Evolutionary conservation across 1,140 invertebrate genomes (phyloP).

Genomic region (Lepidurus arcticus): DNA sequence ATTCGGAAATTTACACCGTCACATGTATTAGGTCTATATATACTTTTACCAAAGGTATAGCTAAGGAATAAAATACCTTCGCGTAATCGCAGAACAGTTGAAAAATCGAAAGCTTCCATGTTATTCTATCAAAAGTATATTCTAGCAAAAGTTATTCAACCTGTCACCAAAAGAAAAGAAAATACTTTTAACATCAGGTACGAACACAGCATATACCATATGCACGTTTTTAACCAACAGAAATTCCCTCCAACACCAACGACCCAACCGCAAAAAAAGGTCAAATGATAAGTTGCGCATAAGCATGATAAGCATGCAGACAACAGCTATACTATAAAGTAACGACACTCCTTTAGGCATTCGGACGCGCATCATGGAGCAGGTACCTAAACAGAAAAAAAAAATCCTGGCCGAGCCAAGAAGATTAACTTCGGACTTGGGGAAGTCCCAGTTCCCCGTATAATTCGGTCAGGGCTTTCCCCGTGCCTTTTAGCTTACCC

Average conservation of each 20-base stretch:
- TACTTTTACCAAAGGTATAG: too few relatives aligned
- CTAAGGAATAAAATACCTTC: too few relatives aligned
- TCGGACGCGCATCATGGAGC: neutral
- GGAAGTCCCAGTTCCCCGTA: slow-evolving; percentile 4
- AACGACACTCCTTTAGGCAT: neutral
- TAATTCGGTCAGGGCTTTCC: slow-evolving; percentile 5
- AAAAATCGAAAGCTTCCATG: too few relatives aligned
- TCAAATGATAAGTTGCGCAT: neutral
- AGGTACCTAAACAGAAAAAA: neutral
- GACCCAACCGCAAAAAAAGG: neutral
- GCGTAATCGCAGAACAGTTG: too few relatives aligned
- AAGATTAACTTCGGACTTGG: neutral
- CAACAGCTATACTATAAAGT: neutral
- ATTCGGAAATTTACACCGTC: too few relatives aligned
- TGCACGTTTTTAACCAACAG: too few relatives aligned
- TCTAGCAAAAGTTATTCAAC: too few relatives aligned
- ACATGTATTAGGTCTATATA: too few relatives aligned
- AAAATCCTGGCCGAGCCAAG: neutral
- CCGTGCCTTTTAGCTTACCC: neutral
- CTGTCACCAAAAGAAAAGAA: slow-evolving; percentile 47
- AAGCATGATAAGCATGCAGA: neutral
- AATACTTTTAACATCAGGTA: neutral
- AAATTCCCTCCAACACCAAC: too few relatives aligned
- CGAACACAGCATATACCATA: too few relatives aligned
- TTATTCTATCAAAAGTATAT: too few relatives aligned